These are phyloP conservation scores for Pseudochromis fuscus DNA, from an alignment of 2,797 vertebrate species.

Conservation along the genomic window DNA sequence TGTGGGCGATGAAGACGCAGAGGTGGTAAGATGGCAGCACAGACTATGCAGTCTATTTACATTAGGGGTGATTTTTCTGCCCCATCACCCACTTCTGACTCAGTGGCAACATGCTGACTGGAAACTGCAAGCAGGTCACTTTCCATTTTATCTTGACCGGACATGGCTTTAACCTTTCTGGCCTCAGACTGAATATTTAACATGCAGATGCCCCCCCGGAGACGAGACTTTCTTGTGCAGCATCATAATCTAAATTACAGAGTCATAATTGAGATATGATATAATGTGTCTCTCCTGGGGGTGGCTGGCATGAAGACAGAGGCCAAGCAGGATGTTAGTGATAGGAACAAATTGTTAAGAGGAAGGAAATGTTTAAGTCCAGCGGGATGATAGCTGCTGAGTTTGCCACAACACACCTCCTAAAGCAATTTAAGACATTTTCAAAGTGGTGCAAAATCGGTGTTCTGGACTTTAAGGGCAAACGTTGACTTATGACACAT, in stretches of 20 bases:
- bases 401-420: conserved; percentile 68
- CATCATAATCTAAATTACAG: conserved; percentile 74
- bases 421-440: conserved; percentile 62
- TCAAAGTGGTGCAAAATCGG: conserved; percentile 36
- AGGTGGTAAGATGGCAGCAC: conserved; percentile 48
- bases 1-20: conserved; percentile 63
- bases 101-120: conserved; percentile 54
- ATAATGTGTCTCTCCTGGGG: conserved; percentile 71
- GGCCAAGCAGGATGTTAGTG: conserved; percentile 80
- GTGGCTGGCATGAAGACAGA: conserved; percentile 74
- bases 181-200: conserved; percentile 51
- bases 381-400: conserved; percentile 77
- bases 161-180: conserved; percentile 35
- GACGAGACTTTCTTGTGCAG: conserved; percentile 52
- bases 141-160: conserved; percentile 54
- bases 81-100: conserved; percentile 53
- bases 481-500: too few species aligned
- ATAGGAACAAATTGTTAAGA: conserved; percentile 84
- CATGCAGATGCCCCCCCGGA: conserved; percentile 23
- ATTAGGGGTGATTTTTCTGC: conserved; percentile 51
- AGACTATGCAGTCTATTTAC: conserved; percentile 75
- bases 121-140: conserved; percentile 57
- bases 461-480: not conserved
- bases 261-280: conserved; percentile 80
- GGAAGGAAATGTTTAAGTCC: conserved; percentile 88